phyloP scores from a whole-genome alignment of 2,888 invertebrate species.

The Philereme vetulata region DNA sequence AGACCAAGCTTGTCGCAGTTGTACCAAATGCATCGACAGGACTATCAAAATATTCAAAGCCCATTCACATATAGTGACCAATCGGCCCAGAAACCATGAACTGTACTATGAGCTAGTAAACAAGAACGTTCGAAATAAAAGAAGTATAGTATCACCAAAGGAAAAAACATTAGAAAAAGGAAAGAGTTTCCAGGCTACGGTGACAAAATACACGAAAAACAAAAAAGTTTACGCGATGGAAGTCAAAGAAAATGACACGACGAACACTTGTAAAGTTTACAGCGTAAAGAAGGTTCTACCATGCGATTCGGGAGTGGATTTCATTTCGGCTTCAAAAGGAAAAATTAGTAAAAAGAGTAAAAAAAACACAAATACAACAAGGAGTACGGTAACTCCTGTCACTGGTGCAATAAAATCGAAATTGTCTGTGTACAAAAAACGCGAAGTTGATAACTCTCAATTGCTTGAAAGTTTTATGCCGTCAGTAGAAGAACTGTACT shows the following conservation, averaged over 20 bases:
- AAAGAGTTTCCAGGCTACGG: conserved; percentile 45
- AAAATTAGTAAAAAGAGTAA: conserved; percentile 52
- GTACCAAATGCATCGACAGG: conserved; percentile 59
- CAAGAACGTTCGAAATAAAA: conserved; percentile 14
- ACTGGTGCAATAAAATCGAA: conserved; percentile 32
- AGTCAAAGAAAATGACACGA: conserved; percentile 53
- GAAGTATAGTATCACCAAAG: conserved; percentile 9
- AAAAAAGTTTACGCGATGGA: conserved; percentile 62
- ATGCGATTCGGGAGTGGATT: conserved; percentile 55
- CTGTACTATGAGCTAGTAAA: conserved; percentile 45
- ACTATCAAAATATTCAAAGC: conserved; percentile 51
- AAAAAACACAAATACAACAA: conserved; percentile 42
- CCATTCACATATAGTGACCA: conserved; percentile 30
- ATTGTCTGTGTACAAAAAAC: conserved; percentile 50
- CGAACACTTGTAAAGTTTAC: conserved; percentile 56
- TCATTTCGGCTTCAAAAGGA: conserved; percentile 47
- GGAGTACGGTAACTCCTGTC: background rate
- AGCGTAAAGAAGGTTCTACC: conserved; percentile 57
- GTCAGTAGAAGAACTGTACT: conserved; percentile 58
- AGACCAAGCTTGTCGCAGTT: conserved; percentile 51
- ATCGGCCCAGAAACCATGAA: conserved; percentile 37
- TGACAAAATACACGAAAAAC: conserved; percentile 59
- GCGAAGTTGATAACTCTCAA: conserved; percentile 56
- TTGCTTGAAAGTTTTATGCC: conserved; percentile 61
- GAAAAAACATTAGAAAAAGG: conserved; percentile 39